A percentile compares a stretch with the other conserved stretches of the same genome.
Conservation (phyloP, 2,888 invertebrate species). For the Cyrtodaria siliqua region DNA sequence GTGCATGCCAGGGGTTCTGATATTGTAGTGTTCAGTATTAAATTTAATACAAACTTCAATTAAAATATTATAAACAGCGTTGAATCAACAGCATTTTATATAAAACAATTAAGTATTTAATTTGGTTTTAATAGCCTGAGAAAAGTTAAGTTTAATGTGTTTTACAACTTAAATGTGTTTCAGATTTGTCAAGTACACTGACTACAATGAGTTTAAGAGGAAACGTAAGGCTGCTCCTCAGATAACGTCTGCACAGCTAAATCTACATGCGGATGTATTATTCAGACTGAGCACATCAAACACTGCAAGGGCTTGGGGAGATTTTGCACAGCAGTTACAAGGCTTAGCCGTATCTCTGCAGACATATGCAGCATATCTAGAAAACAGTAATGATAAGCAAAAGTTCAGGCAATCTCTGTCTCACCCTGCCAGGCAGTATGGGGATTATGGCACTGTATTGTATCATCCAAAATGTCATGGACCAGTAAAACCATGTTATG, state of each 20-base stretch:
- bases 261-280: conserved; percentile 9
- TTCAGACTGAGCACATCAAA: conserved; percentile 4
- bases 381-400: conserved; percentile 24
- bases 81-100: conserved; percentile 3
- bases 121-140: not conserved
- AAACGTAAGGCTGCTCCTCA: conserved; percentile 23
- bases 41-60: conserved; percentile 5
- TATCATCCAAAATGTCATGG: conserved; percentile 1
- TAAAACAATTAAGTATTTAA: conserved; percentile 1
- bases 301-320: conserved; percentile 5
- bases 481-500: conserved; percentile 23
- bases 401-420: conserved; percentile 23
- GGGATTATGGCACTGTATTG: conserved; percentile 3
- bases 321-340: conserved; percentile 1
- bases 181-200: conserved; percentile 21
- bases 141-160: conserved; percentile 10
- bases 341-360: conserved; percentile 16
- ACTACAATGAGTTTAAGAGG: conserved; percentile 11
- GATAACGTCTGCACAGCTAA: conserved; percentile 7
- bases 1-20: too few species aligned
- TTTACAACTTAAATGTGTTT: conserved; percentile 11
- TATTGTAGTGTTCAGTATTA: conserved; percentile 5
- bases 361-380: conserved; percentile 33
- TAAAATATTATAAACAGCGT: conserved; percentile 7
- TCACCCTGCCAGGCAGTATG: conserved; percentile 17